phyloP scores from a whole-genome alignment of 1,140 invertebrate genomes.

The Saccostrea cuccullata region DNA sequence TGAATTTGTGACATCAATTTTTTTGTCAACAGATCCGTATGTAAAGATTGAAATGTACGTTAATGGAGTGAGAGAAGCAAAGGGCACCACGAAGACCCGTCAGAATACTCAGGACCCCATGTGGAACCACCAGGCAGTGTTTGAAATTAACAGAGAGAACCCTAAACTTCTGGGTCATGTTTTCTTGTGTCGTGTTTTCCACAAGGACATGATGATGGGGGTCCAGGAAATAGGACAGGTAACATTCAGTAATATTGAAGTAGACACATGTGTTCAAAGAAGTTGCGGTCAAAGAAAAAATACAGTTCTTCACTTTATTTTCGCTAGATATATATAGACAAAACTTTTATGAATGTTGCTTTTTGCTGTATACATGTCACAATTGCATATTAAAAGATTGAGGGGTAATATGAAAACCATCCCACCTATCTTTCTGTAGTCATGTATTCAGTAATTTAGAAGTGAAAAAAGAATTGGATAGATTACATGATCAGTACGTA shows the following conservation, averaged over 20 bases:
- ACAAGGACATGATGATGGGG: conserved; percentile 77
- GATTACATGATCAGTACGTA: too few relatives aligned
- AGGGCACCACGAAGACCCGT: conserved; percentile 74
- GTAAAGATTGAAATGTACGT: conserved; percentile 77
- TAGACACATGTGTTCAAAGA: too few relatives aligned
- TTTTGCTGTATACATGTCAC: too few relatives aligned
- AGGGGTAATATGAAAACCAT: too few relatives aligned
- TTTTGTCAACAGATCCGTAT: conserved; percentile 69
- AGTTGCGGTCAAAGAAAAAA: too few relatives aligned
- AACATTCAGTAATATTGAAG: neutral
- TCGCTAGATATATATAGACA: too few relatives aligned
- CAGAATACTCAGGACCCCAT: conserved; percentile 74
- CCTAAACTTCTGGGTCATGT: conserved; percentile 75
- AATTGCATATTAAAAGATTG: too few relatives aligned
- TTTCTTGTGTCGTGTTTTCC: conserved; percentile 74
- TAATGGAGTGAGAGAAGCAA: conserved; percentile 73
- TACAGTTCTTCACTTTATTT: too few relatives aligned
- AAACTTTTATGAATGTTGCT: too few relatives aligned
- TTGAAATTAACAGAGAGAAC: conserved; percentile 75
- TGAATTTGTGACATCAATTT: neutral
- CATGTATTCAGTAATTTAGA: too few relatives aligned
- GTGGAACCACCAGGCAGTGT: conserved; percentile 74
- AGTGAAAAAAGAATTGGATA: too few relatives aligned
- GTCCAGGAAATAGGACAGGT: conserved; percentile 76
- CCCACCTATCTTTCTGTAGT: too few relatives aligned